Percentiles rank a stretch among this genome's conserved stretches.
These are phyloP conservation scores for Lithophane leautieri DNA, from an alignment of 2,888 invertebrate genomes.

Conservation along the genomic window DNA sequence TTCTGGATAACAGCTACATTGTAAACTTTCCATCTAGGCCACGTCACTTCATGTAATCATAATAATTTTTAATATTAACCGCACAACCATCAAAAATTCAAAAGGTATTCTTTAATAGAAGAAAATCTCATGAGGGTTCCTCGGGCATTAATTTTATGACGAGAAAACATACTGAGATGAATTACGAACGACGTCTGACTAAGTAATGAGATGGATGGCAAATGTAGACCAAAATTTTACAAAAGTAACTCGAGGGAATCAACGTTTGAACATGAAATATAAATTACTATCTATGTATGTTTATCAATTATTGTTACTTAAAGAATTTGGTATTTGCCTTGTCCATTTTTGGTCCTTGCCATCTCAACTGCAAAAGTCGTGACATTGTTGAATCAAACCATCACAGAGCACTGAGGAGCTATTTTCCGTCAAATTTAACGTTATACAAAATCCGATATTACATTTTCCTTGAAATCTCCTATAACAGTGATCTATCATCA, in stretches of 20 bases:
- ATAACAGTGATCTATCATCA: not conserved
- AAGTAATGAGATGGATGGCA: constrained; percentile 58
- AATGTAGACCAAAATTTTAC: constrained; percentile 44
- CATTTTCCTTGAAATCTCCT: not conserved
- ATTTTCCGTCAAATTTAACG: not conserved
- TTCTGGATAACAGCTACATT: not conserved
- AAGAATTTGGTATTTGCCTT: not conserved
- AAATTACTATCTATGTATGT: not conserved
- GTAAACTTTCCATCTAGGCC: not conserved
- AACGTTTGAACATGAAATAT: constrained; percentile 30
- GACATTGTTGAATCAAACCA: not conserved
- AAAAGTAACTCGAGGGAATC: constrained; percentile 42
- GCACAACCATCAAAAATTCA: constrained; percentile 24
- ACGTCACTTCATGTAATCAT: not conserved
- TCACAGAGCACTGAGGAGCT: not conserved
- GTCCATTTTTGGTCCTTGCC: not conserved
- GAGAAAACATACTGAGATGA: constrained; percentile 49
- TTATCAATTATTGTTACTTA: not conserved
- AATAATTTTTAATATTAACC: constrained; percentile 13
- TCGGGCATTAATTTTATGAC: constrained; percentile 50
- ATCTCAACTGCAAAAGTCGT: not conserved
- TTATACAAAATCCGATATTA: not conserved
- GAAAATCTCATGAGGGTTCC: constrained; percentile 51
- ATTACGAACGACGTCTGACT: constrained; percentile 51
- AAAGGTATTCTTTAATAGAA: constrained; percentile 41